Evolutionary conservation across 53 echinoderm and acorn worm species (phyloP).

Genomic region (Zoroaster sp.): DNA sequence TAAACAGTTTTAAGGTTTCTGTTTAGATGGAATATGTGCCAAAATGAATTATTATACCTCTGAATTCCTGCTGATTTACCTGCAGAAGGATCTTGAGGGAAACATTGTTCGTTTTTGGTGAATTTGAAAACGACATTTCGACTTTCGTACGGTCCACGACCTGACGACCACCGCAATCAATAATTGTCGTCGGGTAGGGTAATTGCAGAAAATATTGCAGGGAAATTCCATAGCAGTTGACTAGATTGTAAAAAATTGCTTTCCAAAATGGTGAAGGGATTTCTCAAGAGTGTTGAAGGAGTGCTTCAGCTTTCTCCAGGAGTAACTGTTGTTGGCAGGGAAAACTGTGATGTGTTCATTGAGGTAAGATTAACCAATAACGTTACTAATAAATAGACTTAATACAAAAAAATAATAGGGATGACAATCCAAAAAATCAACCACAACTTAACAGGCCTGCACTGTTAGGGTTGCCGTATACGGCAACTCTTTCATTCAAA

Average conservation of each 20-base stretch:
- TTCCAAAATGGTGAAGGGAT: constrained; percentile 89
- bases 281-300: constrained; percentile 84
- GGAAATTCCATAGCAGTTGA: too few relatives aligned
- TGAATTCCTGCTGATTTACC: not conserved
- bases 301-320: constrained; percentile 96
- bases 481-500: too few relatives aligned
- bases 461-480: too few relatives aligned
- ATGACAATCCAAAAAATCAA: too few relatives aligned
- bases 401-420: not conserved
- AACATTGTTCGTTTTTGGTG: not conserved
- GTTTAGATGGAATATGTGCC: not conserved
- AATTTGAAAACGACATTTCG: not conserved
- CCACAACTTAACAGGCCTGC: too few relatives aligned
- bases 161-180: too few relatives aligned
- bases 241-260: too few relatives aligned
- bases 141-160: too few relatives aligned
- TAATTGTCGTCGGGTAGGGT: too few relatives aligned
- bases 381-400: not conserved
- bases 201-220: too few relatives aligned
- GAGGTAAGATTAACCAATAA: constrained; percentile 56
- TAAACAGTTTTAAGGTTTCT: not conserved
- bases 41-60: not conserved
- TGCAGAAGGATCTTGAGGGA: not conserved
- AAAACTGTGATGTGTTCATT: constrained; percentile 83
- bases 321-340: constrained; percentile 87